A percentile compares a stretch with the other conserved stretches of the same genome.
These are phyloP conservation scores for Steinernema khuongi DNA, from an alignment of 1,140 invertebrate genomes.

Conservation along the genomic window DNA sequence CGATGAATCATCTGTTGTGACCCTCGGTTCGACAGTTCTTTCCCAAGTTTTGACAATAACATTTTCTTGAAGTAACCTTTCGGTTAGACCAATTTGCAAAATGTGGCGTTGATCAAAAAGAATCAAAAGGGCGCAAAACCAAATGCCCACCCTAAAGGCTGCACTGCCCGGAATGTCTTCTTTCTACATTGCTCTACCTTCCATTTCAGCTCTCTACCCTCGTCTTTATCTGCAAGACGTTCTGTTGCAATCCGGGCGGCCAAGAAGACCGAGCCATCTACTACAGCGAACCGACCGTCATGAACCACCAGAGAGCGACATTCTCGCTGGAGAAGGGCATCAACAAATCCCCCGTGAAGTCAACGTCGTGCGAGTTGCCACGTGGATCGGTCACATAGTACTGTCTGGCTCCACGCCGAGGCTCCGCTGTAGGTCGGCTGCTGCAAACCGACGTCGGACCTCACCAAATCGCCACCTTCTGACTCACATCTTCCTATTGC, in stretches of 20 bases:
- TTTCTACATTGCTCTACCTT: too few species aligned
- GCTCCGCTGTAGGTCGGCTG: too few species aligned
- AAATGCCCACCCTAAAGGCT: too few species aligned
- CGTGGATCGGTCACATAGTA: conserved; percentile 1
- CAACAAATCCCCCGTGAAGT: conserved; percentile 3
- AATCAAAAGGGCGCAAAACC: too few species aligned
- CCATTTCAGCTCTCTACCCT: background rate
- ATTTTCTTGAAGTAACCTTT: too few species aligned
- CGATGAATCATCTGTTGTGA: too few species aligned
- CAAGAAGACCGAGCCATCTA: background rate
- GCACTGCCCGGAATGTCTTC: too few species aligned
- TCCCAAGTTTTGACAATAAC: too few species aligned
- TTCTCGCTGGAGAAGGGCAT: conserved; percentile 9
- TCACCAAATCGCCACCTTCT: background rate
- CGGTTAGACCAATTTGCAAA: too few species aligned
- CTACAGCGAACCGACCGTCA: background rate
- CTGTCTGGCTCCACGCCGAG: background rate
- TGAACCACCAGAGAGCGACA: background rate
- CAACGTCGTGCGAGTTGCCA: background rate
- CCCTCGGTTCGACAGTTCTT: too few species aligned
- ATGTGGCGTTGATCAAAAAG: too few species aligned
- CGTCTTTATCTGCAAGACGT: background rate
- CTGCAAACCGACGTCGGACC: too few species aligned
- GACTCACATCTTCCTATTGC: background rate
- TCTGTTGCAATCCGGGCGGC: background rate